A percentile compares a stretch with the other conserved stretches of the same genome.
Evolutionary conservation across 2,888 invertebrate genomes (phyloP).

Genomic region (Leucania comma): DNA sequence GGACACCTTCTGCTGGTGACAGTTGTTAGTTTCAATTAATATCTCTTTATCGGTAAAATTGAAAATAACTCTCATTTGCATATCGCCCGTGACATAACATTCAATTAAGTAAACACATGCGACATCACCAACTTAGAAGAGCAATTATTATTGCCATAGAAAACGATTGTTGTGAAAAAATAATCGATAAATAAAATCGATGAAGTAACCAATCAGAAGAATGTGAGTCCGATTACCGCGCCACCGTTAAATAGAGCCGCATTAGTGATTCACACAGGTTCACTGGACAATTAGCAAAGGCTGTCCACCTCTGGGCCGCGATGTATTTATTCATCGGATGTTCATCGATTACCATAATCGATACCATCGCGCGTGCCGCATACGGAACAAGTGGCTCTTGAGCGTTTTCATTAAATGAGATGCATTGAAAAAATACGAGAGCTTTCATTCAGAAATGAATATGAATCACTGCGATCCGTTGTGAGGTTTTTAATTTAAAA

Average conservation of each 20-base stretch:
- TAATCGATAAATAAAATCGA: conserved; percentile 50
- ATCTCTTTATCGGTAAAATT: conserved; percentile 52
- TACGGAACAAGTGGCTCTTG: conserved; percentile 82
- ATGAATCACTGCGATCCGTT: conserved; percentile 40
- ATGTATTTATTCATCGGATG: conserved; percentile 90
- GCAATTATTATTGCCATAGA: conserved; percentile 41
- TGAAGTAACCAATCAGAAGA: conserved; percentile 70
- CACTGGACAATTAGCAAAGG: conserved; percentile 90
- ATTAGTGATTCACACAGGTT: conserved; percentile 88
- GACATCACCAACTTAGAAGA: conserved; percentile 18
- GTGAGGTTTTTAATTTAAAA: conserved; percentile 21
- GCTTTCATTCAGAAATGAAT: conserved; percentile 63
- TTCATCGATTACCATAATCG: conserved; percentile 90
- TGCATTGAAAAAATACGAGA: conserved; percentile 72
- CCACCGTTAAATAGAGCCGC: conserved; percentile 82
- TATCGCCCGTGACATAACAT: conserved; percentile 44
- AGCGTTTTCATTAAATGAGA: conserved; percentile 81
- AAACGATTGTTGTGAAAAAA: conserved; percentile 10
- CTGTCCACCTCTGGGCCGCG: conserved; percentile 89
- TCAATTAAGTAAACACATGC: conserved; percentile 44
- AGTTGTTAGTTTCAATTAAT: conserved; percentile 59
- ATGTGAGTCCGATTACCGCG: conserved; percentile 73
- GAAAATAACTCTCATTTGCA: conserved; percentile 55
- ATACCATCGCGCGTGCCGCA: conserved; percentile 88
- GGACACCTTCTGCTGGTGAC: conserved; percentile 59